Evolutionary conservation across 2,888 invertebrate species (phyloP).

Genomic region (Oscheius onirici): DNA sequence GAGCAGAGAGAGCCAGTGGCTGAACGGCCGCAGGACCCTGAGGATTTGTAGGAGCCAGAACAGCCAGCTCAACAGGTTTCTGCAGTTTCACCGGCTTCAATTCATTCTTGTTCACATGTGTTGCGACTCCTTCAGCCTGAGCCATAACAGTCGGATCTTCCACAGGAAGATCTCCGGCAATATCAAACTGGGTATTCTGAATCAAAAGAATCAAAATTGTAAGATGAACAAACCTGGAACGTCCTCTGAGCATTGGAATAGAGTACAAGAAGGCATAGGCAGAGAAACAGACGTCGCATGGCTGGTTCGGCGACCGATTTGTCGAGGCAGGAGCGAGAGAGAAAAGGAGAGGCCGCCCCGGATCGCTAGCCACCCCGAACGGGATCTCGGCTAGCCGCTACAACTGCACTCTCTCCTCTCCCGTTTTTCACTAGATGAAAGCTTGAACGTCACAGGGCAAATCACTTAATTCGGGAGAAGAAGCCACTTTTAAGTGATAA

Average conservation of each 20-base stretch:
- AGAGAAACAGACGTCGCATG: slow-evolving; percentile 25
- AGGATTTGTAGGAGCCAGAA: not conserved
- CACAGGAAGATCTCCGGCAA: slow-evolving; percentile 29
- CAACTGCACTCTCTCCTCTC: slow-evolving; percentile 13
- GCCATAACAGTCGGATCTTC: slow-evolving; percentile 32
- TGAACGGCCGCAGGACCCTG: slow-evolving; percentile 20
- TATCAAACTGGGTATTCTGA: slow-evolving; percentile 33
- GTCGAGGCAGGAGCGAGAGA: slow-evolving; percentile 5
- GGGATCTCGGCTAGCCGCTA: slow-evolving; percentile 25
- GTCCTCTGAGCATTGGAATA: slow-evolving; percentile 13
- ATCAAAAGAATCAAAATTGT: not conserved
- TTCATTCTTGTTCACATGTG: slow-evolving; percentile 29
- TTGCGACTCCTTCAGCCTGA: slow-evolving; percentile 31
- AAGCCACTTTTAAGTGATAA: not conserved
- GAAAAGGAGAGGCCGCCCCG: slow-evolving; percentile 13
- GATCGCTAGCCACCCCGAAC: slow-evolving; percentile 19
- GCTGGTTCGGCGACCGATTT: slow-evolving; percentile 32
- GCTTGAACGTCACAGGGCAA: slow-evolving; percentile 9
- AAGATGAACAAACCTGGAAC: slow-evolving; percentile 10
- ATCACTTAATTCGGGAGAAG: slow-evolving; percentile 1
- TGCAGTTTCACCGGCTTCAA: slow-evolving; percentile 34
- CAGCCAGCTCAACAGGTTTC: slow-evolving; percentile 24
- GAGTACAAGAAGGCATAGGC: not conserved
- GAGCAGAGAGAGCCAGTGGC: not conserved
- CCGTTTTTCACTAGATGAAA: too few relatives aligned